A percentile compares a stretch with the other conserved stretches of the same genome.
phyloP scores from a whole-genome alignment of 2,113 vertebrate species.

The Atrichornis clamosus region DNA sequence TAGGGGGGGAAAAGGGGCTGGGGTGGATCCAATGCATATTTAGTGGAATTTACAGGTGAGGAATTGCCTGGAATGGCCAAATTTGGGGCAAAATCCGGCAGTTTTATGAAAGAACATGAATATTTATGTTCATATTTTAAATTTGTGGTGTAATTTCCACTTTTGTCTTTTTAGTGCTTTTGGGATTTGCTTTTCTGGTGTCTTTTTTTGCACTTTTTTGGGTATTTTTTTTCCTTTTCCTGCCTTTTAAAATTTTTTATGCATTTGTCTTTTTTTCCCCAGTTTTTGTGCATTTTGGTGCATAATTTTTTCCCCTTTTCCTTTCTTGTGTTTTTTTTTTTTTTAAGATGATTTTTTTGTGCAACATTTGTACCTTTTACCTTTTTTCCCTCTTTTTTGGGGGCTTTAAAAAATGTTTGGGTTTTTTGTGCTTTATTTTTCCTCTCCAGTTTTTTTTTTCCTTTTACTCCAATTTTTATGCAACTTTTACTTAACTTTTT shows the following conservation, averaged over 20 bases:
- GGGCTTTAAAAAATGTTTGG: neutral
- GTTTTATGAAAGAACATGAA: neutral
- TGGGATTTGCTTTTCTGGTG: neutral
- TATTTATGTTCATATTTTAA: neutral
- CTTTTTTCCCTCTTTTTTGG: accelerated
- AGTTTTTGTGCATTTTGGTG: neutral
- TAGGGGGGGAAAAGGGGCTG: neutral
- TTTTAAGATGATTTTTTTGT: neutral
- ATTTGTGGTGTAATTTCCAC: accelerated
- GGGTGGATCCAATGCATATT: accelerated
- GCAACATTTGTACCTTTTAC: too few species aligned
- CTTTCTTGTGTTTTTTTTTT: too few species aligned
- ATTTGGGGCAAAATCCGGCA: neutral
- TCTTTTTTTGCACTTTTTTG: neutral
- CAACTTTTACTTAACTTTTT: neutral
- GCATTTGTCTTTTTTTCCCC: too few species aligned
- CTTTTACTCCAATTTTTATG: neutral
- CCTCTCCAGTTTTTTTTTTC: neutral
- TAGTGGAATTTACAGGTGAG: neutral
- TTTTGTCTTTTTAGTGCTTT: neutral
- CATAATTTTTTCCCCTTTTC: neutral
- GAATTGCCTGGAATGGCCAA: neutral
- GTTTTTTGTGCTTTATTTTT: neutral
- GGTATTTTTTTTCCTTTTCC: too few species aligned
- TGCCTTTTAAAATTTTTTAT: neutral